A percentile compares a stretch with the other conserved stretches of the same genome.
phyloP scores from a whole-genome alignment of 2,888 invertebrate species.

The Dorcus parallelipipedus region DNA sequence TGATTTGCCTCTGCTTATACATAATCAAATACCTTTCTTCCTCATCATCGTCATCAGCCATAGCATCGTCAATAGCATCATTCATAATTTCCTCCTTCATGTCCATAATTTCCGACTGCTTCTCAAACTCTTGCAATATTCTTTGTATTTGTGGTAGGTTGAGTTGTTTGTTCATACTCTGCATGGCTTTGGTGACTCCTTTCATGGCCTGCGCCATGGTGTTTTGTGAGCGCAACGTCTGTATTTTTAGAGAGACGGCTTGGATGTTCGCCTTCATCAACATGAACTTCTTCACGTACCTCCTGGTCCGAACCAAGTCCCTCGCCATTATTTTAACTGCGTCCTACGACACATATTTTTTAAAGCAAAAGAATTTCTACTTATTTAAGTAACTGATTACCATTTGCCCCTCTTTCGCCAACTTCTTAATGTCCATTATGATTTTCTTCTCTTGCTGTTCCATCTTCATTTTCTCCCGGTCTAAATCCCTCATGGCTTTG shows the following conservation, averaged over 20 bases:
- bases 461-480: slow-evolving; percentile 91
- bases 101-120: slow-evolving; percentile 99
- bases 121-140: slow-evolving; percentile 96
- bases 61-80: slow-evolving; percentile 99
- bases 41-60: slow-evolving; percentile 97
- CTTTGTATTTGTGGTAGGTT: slow-evolving; percentile 99
- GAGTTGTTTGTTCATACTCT: slow-evolving; percentile 93
- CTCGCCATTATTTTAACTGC: slow-evolving; percentile 99
- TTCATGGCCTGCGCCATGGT: slow-evolving; percentile 99
- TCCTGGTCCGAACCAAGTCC: slow-evolving; percentile 92
- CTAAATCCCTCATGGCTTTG: slow-evolving; percentile 97
- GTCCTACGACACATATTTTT: slow-evolving; percentile 60
- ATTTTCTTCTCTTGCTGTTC: slow-evolving; percentile 99
- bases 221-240: slow-evolving; percentile 79
- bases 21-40: slow-evolving; percentile 75
- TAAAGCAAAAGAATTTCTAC: neutral
- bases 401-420: slow-evolving; percentile 99
- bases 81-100: slow-evolving; percentile 99
- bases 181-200: slow-evolving; percentile 98
- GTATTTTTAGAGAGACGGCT: slow-evolving; percentile 28
- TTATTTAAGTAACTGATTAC: slow-evolving; percentile 48
- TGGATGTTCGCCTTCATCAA: slow-evolving; percentile 99
- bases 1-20: no score
- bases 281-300: slow-evolving; percentile 97
- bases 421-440: slow-evolving; percentile 96